These are phyloP conservation scores for Telmatherina bonti DNA, from an alignment of 2,797 vertebrate genomes.

Conservation along the genomic window DNA sequence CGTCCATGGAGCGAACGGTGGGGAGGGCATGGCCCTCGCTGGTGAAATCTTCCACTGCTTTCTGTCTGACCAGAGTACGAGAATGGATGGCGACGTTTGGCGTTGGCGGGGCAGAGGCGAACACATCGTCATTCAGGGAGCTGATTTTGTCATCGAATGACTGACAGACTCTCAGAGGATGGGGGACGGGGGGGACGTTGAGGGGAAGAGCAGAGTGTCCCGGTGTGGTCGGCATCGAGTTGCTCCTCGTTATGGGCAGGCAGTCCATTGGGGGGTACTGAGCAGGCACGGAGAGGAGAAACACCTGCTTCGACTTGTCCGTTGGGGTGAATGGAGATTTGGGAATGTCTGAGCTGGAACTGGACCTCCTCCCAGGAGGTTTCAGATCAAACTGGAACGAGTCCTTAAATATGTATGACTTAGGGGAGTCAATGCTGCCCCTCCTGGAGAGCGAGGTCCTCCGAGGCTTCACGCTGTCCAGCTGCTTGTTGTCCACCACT, in stretches of 20 bases:
- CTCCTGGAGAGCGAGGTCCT: slow-evolving; percentile 96
- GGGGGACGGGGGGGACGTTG: slow-evolving; percentile 87
- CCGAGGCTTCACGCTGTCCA: slow-evolving; percentile 98
- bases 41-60: slow-evolving; percentile 94
- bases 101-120: slow-evolving; percentile 89
- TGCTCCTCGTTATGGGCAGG: slow-evolving; percentile 98
- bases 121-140: slow-evolving; percentile 92
- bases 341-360: slow-evolving; percentile 98
- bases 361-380: slow-evolving; percentile 94
- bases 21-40: slow-evolving; percentile 86
- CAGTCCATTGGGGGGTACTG: slow-evolving; percentile 91
- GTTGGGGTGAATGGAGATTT: slow-evolving; percentile 98
- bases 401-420: slow-evolving; percentile 99
- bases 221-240: slow-evolving; percentile 96
- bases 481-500: slow-evolving; percentile 96
- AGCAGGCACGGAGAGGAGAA: slow-evolving; percentile 95
- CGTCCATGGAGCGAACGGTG: slow-evolving; percentile 88
- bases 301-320: slow-evolving; percentile 97
- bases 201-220: slow-evolving; percentile 92
- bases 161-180: slow-evolving; percentile 93
- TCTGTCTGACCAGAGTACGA: slow-evolving; percentile 93
- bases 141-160: slow-evolving; percentile 98
- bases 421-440: slow-evolving; percentile 98
- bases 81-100: slow-evolving; percentile 89
- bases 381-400: slow-evolving; percentile 99